A percentile compares a stretch with the other conserved stretches of the same genome.
These are phyloP conservation scores for Pangasius mekongensis DNA, from an alignment of 2,797 vertebrate genomes.

Conservation along the genomic window DNA sequence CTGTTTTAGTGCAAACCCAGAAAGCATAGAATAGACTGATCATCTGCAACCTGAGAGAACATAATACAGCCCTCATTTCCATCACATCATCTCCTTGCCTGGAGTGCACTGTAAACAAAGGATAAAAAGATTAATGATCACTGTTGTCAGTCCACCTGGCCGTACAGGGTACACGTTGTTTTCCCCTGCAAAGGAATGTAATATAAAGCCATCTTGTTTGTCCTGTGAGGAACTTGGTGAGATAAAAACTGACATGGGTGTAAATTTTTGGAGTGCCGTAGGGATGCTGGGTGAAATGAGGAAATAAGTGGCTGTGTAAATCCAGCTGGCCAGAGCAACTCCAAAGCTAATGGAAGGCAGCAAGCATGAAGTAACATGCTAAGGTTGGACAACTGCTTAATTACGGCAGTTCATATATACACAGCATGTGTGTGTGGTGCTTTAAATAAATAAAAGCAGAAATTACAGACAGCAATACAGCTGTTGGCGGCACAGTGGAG, in stretches of 20 bases:
- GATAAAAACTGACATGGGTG: slow-evolving; percentile 37
- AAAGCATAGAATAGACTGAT: not conserved
- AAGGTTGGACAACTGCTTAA: slow-evolving; percentile 26
- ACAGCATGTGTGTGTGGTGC: not conserved
- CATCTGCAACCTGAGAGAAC: not conserved
- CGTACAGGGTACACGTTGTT: slow-evolving; percentile 29
- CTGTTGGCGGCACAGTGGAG: not conserved
- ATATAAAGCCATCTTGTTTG: slow-evolving; percentile 46
- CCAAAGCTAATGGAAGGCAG: slow-evolving; percentile 52
- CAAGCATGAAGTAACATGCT: slow-evolving; percentile 45
- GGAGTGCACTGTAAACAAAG: slow-evolving; percentile 22
- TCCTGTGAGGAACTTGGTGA: slow-evolving; percentile 38
- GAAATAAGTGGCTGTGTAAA: slow-evolving; percentile 58
- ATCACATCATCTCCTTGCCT: slow-evolving; percentile 14
- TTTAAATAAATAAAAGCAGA: slow-evolving; percentile 19
- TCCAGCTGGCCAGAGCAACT: slow-evolving; percentile 58
- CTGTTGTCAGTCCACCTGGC: slow-evolving; percentile 37
- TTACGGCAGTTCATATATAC: slow-evolving; percentile 41
- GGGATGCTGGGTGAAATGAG: slow-evolving; percentile 42
- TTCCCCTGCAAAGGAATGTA: slow-evolving; percentile 24
- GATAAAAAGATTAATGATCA: slow-evolving; percentile 37
- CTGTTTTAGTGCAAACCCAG: not conserved
- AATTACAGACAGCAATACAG: not conserved
- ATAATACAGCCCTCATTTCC: slow-evolving; percentile 19
- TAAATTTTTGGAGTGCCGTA: slow-evolving; percentile 38